A percentile compares a stretch with the other conserved stretches of the same genome.
Evolutionary conservation across 2,113 vertebrate genomes (phyloP).

Genomic region (Platycercus adscitus): DNA sequence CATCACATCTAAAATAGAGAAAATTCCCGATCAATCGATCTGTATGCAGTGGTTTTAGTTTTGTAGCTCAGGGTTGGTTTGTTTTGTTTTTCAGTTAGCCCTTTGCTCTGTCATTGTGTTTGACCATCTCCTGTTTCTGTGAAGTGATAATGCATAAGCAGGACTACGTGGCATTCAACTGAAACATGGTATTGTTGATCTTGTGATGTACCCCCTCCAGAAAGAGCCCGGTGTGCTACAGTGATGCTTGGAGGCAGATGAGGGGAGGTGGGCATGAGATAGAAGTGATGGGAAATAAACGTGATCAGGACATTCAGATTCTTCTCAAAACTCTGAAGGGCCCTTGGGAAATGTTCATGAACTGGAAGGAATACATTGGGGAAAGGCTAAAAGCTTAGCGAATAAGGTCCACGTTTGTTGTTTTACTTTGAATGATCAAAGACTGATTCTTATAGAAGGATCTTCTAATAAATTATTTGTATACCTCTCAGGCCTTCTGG

Average conservation of each 20-base stretch:
- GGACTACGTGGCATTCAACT: neutral
- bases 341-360: neutral
- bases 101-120: neutral
- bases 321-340: neutral
- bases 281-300: neutral
- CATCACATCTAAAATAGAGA: neutral
- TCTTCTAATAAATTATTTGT: neutral
- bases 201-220: neutral
- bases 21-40: neutral
- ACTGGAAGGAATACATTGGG: neutral
- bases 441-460: neutral
- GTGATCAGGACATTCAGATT: neutral
- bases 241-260: neutral
- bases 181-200: neutral
- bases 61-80: neutral
- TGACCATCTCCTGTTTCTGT: neutral
- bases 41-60: neutral
- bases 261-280: neutral
- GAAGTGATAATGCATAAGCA: neutral
- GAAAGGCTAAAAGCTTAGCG: neutral
- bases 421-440: neutral
- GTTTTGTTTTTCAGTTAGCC: neutral
- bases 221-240: neutral
- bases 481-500: neutral
- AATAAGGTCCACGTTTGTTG: neutral